Evolutionary conservation across 2,797 vertebrate genomes (phyloP).

Genomic region (Gadopsis marmoratus): DNA sequence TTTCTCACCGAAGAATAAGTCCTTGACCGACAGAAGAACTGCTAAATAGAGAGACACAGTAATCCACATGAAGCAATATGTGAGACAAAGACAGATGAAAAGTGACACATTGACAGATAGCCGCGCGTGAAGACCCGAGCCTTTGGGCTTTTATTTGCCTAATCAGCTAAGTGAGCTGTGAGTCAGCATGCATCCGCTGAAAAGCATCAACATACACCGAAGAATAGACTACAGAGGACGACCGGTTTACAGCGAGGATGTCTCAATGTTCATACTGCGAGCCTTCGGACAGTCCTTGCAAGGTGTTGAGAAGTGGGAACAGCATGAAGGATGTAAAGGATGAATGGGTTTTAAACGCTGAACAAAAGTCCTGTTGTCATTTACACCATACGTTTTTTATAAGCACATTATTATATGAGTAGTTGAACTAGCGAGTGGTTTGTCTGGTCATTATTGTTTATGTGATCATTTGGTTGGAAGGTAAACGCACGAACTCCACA

Average conservation of each 20-base stretch:
- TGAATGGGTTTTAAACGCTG: no score
- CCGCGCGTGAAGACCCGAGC: not conserved
- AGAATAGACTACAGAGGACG: not conserved
- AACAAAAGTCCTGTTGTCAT: no score
- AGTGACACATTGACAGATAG: conserved; percentile 11
- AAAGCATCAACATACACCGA: not conserved
- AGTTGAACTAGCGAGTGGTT: no score
- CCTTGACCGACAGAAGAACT: conserved; percentile 38
- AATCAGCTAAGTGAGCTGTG: conserved; percentile 37
- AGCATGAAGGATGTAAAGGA: no score
- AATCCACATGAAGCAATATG: conserved; percentile 21
- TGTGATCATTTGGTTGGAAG: no score
- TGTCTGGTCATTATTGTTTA: no score
- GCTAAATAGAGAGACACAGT: conserved; percentile 34
- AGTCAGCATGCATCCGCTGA: conserved; percentile 41
- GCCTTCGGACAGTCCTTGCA: no score
- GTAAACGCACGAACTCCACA: no score
- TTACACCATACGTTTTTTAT: no score
- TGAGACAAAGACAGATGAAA: conserved; percentile 33
- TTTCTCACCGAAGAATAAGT: conserved; percentile 36
- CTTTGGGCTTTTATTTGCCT: conserved; percentile 19
- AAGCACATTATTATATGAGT: no score
- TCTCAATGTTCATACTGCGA: no score
- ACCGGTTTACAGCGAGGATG: not conserved
- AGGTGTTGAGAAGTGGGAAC: no score